Conservation (phyloP, 2,888 invertebrate genomes). For the Pollenia labialis region DNA sequence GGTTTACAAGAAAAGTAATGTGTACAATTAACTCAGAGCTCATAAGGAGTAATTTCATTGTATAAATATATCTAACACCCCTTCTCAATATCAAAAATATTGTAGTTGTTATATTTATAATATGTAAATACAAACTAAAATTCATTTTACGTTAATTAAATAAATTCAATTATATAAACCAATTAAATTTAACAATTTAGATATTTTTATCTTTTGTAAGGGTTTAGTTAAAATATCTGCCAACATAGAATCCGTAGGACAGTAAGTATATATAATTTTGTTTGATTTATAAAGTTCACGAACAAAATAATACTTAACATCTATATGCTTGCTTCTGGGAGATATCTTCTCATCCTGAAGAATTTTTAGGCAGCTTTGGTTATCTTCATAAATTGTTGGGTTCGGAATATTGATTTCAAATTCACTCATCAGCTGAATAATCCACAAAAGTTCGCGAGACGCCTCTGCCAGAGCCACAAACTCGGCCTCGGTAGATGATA, state of each 20-base stretch:
- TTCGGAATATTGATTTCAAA: slow-evolving; percentile 6
- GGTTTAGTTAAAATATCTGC: no score
- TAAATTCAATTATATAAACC: background rate
- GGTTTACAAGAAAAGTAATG: no score
- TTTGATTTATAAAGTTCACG: background rate
- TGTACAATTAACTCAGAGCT: no score
- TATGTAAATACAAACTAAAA: no score
- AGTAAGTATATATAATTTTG: background rate
- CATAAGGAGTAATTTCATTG: no score
- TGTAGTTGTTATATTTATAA: no score
- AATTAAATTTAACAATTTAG: no score
- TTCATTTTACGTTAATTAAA: no score
- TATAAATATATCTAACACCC: no score
- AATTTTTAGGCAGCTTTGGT: slow-evolving; percentile 47
- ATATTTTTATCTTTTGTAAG: no score
- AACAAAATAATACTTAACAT: slow-evolving; percentile 54
- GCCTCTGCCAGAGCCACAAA: slow-evolving; percentile 49
- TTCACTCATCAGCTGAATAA: slow-evolving; percentile 38
- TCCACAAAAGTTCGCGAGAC: slow-evolving; percentile 43
- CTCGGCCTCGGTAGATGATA: slow-evolving; percentile 39
- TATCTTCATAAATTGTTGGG: slow-evolving; percentile 19
- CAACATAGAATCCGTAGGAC: no score
- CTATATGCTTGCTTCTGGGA: slow-evolving; percentile 29
- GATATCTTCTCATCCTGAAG: slow-evolving; percentile 41
- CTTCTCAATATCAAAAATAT: no score